Evolutionary conservation across 1,140 invertebrate genomes (phyloP), one percentile per base, ranked within the genome.

Genomic region (Sminthurides bifidus): DNA sequence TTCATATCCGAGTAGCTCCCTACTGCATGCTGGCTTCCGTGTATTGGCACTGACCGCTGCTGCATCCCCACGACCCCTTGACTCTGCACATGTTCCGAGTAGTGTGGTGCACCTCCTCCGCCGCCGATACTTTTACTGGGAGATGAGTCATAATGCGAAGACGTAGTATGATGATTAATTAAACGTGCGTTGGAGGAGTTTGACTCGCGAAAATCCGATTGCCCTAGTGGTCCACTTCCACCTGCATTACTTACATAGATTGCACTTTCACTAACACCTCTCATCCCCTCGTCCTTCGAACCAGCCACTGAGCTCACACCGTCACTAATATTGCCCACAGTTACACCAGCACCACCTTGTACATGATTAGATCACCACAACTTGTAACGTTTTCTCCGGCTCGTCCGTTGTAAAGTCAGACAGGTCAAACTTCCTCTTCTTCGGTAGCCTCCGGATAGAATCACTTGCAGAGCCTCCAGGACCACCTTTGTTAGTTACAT

Each of bases 361-460:
- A 35, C 33, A 10, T 35, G 53, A 46, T 24, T 44, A 23, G 43
- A 43, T 40, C 23, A 33, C 54, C 37, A 53, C 23, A 6, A 53
- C 52, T 48, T 41, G 51, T 37, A 54, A 46, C 30, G 50, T 15
- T 38, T 51, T 56, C 23, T 56, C 54, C 15, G 31, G 41, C 27
- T 55, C 60, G 40, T 60, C 30, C 33, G 52, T 40, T 33, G 60
- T 59, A 43, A 61, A 64, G 33, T 64, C 62, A 14, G 62, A 58
- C 29, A 59, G 43, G 35, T 64, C 62, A 53, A 64, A 64, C 41
- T 64, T 64, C 23, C 62, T 35, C 35, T 64, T 64, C 33, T 64
- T 64, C 19, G 62, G 62, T 15, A 60, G 43, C n/a, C 62, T 52
- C 23, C 54, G 41, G 33, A 57, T 44, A 21, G 56, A 56, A 30